A percentile compares a stretch with the other conserved stretches of the same genome.
Evolutionary conservation across 2,113 vertebrate genomes (phyloP).

Genomic region (Peromyscus maniculatus): DNA sequence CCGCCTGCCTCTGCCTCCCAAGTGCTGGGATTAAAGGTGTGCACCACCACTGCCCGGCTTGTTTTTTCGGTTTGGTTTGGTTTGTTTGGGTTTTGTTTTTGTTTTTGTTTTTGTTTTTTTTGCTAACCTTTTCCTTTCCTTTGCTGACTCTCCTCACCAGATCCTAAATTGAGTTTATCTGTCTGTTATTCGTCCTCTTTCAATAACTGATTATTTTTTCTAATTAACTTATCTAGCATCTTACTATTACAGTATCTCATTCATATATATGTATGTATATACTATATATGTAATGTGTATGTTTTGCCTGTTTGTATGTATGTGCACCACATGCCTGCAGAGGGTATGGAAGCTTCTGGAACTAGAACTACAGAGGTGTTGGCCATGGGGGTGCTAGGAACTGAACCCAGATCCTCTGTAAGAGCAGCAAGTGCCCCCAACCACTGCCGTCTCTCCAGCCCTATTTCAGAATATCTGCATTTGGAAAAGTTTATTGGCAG

Average conservation of each 20-base stretch:
- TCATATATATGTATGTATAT: not conserved
- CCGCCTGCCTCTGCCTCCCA: no score
- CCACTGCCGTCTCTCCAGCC: not conserved
- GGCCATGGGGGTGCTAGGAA: not conserved
- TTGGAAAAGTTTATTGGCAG: not conserved
- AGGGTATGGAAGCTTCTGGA: not conserved
- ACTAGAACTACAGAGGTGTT: not conserved
- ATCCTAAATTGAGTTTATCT: not conserved
- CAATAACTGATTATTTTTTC: not conserved
- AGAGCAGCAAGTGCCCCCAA: not conserved
- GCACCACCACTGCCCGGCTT: no score
- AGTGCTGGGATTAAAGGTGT: no score
- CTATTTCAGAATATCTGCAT: not conserved
- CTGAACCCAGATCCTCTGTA: not conserved
- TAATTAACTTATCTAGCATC: not conserved
- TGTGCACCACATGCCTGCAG: not conserved
- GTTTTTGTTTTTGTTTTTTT: not conserved
- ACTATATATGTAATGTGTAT: not conserved
- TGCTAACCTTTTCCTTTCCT: not conserved
- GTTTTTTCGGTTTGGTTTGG: no score
- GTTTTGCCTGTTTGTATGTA: not conserved
- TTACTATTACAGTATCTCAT: not conserved
- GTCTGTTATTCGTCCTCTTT: not conserved
- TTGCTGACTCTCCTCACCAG: not conserved
- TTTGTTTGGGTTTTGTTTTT: no score